Evolutionary conservation across 2,888 invertebrate species (phyloP), one percentile per base, ranked within the genome.

Genomic region (Pandemis heparana): DNA sequence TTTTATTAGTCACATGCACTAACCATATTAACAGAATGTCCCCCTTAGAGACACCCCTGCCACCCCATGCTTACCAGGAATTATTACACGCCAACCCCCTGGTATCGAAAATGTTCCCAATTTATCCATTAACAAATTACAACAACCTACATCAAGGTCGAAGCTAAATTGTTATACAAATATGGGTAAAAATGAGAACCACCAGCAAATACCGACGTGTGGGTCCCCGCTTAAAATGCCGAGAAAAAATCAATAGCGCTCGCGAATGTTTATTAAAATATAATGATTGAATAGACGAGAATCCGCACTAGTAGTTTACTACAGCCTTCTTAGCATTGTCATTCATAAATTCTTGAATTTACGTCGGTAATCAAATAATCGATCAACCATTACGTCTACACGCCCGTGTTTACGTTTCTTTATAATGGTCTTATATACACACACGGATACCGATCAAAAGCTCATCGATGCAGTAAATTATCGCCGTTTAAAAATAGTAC

Each of bases 281-380:
- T 73, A 56, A 71, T 61, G 65, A 62, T 77, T 59, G 75, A 72
- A 68, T 77, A 76, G 75, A 77, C 59, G 67, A 77, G 78, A 71
- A 74, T 76, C 75, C 77, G 70, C 63, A 76, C 75, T 74, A 69
- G 78, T 75, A 82, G 79, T 83, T 83, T 81, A 83, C 79, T 79
- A 75, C 77, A 78, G 75, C 78, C 85, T 78, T 85, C 82, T 83
- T 80, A 80, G 80, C 82, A 78, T 80, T 88, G 82, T 87, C 92
- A 94, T 94, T 94, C 92, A 94, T 91, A 89, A 92, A 92, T 84
- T 83, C 74, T 74, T 74, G 76, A 87, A 90, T 91, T 90, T 89
- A 89, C 82, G 80, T 82, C 85, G 79, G 82, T 87, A 89, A 86
- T 88, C 83, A 88, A 88, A 78, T 86, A 91, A 94, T 92, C 92